Conservation (phyloP, 2,113 vertebrate genomes). For the Rutilus rutilus region DNA sequence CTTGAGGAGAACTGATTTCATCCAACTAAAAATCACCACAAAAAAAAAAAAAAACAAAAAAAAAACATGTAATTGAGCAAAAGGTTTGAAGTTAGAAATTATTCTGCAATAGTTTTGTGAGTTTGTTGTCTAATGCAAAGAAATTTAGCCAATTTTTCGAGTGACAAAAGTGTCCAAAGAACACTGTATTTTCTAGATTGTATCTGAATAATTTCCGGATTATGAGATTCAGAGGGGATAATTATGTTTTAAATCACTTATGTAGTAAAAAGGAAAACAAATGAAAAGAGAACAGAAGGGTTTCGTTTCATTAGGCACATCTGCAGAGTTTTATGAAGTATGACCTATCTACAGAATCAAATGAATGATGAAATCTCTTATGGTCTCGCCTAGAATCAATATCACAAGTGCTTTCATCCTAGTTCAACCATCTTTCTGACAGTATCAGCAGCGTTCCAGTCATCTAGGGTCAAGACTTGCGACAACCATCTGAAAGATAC, state of each 20-base stretch:
- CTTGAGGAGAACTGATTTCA: background rate
- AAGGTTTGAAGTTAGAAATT: background rate
- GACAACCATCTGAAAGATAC: background rate
- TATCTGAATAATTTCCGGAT: slow-evolving; percentile 13
- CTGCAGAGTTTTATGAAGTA: background rate
- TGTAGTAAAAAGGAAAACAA: slow-evolving; percentile 35
- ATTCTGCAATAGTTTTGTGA: background rate
- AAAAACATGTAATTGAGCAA: background rate
- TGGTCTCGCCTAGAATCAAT: slow-evolving; percentile 30
- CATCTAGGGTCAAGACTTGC: slow-evolving; percentile 34
- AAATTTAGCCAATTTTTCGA: background rate
- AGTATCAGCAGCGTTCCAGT: slow-evolving; percentile 11
- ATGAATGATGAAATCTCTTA: slow-evolving; percentile 26
- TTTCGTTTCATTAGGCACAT: slow-evolving; percentile 30
- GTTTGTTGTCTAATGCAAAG: background rate
- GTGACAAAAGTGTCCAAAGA: background rate
- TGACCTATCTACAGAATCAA: slow-evolving; percentile 10
- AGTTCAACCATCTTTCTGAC: slow-evolving; percentile 7
- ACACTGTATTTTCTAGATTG: background rate
- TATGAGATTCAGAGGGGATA: slow-evolving; percentile 25
- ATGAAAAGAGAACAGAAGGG: background rate
- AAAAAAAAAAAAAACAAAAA: too few relatives aligned
- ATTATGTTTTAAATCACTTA: slow-evolving; percentile 23
- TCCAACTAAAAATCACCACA: background rate
- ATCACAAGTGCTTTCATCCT: slow-evolving; percentile 32